A percentile compares a stretch with the other conserved stretches of the same genome.
These are phyloP conservation scores for Drusus annulatus DNA, from an alignment of 1,140 invertebrate genomes.

Conservation along the genomic window DNA sequence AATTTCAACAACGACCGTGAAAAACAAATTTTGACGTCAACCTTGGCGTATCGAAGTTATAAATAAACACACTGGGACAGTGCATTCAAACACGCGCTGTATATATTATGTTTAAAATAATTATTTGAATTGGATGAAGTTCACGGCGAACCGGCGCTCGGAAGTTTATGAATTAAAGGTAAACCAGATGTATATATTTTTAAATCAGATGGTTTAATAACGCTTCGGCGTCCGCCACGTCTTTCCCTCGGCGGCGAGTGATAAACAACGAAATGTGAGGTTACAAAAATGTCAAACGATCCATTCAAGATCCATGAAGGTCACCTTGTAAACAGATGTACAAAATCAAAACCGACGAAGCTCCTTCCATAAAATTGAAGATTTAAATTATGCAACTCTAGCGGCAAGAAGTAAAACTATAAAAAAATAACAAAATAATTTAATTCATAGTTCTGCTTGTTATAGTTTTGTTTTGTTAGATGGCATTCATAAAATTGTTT, in stretches of 20 bases:
- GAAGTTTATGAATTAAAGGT: too few species aligned
- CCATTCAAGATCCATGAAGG: slow-evolving; percentile 20
- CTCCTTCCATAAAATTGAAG: too few species aligned
- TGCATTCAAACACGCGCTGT: neutral
- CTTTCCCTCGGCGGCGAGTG: neutral
- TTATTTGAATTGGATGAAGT: neutral
- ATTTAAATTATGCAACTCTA: too few species aligned
- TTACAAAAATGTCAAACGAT: slow-evolving; percentile 23
- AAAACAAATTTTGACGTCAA: slow-evolving; percentile 4
- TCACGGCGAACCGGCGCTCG: neutral
- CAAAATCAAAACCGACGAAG: too few species aligned
- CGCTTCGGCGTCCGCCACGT: neutral
- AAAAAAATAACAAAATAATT: too few species aligned
- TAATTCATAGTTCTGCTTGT: too few species aligned
- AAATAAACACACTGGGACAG: slow-evolving; percentile 15
- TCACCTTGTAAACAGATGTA: slow-evolving; percentile 21
- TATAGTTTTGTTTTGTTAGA: too few species aligned
- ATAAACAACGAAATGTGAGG: slow-evolving; percentile 37
- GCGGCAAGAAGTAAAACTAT: too few species aligned
- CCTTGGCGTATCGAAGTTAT: slow-evolving; percentile 25
- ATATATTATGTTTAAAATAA: neutral
- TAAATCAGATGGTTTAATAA: too few species aligned
- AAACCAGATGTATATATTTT: too few species aligned
- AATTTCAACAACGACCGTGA: neutral
- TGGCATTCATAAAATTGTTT: too few species aligned